Evolutionary conservation across 2,888 invertebrate species (phyloP).

Genomic region (Selenia dentaria): DNA sequence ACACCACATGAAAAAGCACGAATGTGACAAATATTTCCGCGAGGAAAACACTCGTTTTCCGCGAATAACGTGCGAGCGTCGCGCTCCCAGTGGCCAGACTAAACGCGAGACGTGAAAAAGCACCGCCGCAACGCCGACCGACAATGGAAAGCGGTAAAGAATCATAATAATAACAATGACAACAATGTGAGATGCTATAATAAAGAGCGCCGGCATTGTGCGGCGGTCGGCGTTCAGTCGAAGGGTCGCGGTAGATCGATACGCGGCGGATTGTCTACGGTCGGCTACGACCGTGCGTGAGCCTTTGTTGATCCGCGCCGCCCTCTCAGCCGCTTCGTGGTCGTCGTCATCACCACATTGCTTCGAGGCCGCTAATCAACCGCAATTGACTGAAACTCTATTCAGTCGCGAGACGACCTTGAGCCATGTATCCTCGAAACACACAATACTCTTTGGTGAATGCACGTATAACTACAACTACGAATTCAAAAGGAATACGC

Average conservation of each 20-base stretch:
- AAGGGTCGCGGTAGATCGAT: slow-evolving; percentile 83
- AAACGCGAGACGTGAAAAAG: slow-evolving; percentile 84
- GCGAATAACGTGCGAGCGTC: slow-evolving; percentile 82
- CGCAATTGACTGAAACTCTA: slow-evolving; percentile 38
- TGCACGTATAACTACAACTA: slow-evolving; percentile 5
- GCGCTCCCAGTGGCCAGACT: slow-evolving; percentile 83
- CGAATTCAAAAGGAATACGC: slow-evolving; percentile 9
- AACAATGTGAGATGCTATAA: slow-evolving; percentile 85
- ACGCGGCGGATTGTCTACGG: slow-evolving; percentile 77
- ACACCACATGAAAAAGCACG: slow-evolving; percentile 58
- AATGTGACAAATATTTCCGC: slow-evolving; percentile 68
- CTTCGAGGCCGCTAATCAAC: slow-evolving; percentile 61
- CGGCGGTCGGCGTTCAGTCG: slow-evolving; percentile 79
- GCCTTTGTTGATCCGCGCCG: slow-evolving; percentile 66
- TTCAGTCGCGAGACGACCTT: slow-evolving; percentile 19
- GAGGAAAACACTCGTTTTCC: slow-evolving; percentile 79
- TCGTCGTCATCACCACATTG: slow-evolving; percentile 17
- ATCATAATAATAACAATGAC: slow-evolving; percentile 85
- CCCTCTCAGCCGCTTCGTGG: slow-evolving; percentile 21
- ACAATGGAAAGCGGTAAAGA: slow-evolving; percentile 85
- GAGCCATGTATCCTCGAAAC: slow-evolving; percentile 12
- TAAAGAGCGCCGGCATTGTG: slow-evolving; percentile 84
- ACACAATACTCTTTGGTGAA: slow-evolving; percentile 7
- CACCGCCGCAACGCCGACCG: slow-evolving; percentile 83
- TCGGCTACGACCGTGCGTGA: slow-evolving; percentile 68